These are phyloP conservation scores for Pachyramphus minor DNA, from an alignment of 2,113 vertebrate genomes.

Conservation along the genomic window DNA sequence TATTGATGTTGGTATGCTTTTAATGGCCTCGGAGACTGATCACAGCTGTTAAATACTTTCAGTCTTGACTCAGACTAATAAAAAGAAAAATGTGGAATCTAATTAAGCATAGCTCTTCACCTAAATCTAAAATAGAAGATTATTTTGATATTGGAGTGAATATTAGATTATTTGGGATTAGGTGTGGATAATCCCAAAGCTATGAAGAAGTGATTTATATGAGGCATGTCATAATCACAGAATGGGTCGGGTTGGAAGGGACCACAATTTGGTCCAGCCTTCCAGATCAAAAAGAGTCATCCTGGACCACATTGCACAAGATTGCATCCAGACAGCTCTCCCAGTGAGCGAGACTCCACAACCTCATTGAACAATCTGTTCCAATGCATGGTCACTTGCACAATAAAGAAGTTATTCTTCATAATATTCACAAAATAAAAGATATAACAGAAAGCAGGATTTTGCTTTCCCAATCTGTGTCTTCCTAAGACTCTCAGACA, in stretches of 20 bases:
- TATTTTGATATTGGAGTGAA: neutral
- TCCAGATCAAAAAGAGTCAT: neutral
- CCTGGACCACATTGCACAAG: neutral
- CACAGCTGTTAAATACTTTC: neutral
- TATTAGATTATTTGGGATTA: neutral
- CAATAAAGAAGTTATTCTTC: neutral
- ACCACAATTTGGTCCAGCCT: neutral
- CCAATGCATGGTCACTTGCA: neutral
- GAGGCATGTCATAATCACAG: neutral
- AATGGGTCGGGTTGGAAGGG: neutral
- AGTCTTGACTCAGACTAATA: neutral
- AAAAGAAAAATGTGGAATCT: neutral
- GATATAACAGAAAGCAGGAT: neutral
- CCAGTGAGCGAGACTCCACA: neutral
- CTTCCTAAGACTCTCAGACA: neutral
- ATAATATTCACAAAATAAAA: neutral
- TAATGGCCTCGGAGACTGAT: neutral
- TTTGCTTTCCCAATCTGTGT: neutral
- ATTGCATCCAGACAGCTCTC: neutral
- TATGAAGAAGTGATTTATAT: neutral
- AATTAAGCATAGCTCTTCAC: neutral
- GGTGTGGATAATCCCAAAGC: neutral
- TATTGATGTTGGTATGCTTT: neutral
- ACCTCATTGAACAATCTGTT: neutral
- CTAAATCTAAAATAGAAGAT: neutral